phyloP scores from a whole-genome alignment of 2,113 vertebrate species.

The Caretta caretta region DNA sequence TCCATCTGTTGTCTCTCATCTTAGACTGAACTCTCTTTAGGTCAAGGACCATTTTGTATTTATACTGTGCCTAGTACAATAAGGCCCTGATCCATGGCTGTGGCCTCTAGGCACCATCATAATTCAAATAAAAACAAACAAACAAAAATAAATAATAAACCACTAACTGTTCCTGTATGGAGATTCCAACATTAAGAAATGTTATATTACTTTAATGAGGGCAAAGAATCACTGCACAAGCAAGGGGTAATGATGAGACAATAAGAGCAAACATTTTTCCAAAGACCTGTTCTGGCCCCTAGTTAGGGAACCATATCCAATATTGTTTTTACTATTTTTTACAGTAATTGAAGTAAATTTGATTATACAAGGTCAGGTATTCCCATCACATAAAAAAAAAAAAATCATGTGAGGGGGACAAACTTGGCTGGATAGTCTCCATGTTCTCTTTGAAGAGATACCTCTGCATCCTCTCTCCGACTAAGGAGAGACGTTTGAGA shows the following conservation, averaged over 20 bases:
- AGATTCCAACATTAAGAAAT: background rate
- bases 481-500: background rate
- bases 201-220: background rate
- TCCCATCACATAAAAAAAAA: background rate
- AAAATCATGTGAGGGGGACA: background rate
- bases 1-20: background rate
- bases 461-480: background rate
- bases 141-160: background rate
- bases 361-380: background rate
- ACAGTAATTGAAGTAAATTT: background rate
- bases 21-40: background rate
- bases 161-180: background rate
- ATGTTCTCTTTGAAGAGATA: background rate
- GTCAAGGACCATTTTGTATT: background rate
- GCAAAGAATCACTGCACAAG: background rate
- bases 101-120: background rate
- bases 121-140: background rate
- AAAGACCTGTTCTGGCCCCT: constrained; percentile 1
- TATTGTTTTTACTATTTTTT: background rate
- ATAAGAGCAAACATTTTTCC: background rate
- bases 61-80: background rate
- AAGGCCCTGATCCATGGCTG: background rate
- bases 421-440: background rate
- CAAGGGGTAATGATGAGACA: background rate
- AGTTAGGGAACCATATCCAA: background rate